Evolutionary conservation across 1,140 invertebrate species (phyloP).

Genomic region (Drosophila parvula): DNA sequence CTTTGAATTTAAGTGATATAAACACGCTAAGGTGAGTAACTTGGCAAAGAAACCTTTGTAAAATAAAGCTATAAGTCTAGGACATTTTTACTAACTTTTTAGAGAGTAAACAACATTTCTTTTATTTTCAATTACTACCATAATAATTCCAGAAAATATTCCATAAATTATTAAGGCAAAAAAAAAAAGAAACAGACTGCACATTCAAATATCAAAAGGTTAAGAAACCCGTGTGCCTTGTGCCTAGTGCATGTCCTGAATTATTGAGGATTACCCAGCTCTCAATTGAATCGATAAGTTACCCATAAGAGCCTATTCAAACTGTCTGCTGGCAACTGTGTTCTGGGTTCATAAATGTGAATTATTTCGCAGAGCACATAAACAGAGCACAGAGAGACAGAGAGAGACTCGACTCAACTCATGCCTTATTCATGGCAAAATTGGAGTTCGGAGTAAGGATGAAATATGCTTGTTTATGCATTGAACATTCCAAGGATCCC

Average conservation of each 20-base stretch:
- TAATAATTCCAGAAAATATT: neutral
- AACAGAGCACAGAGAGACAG: slow-evolving; percentile 1
- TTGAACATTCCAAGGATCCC: slow-evolving; percentile 21
- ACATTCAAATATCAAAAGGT: neutral
- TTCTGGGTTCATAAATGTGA: slow-evolving; percentile 23
- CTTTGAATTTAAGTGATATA: neutral
- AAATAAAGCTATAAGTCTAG: too few species aligned
- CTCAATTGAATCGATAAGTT: slow-evolving; percentile 28
- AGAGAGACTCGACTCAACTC: neutral
- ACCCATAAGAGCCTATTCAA: slow-evolving; percentile 28
- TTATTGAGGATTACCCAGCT: slow-evolving; percentile 18
- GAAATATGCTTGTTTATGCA: slow-evolving; percentile 37
- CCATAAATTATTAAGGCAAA: neutral
- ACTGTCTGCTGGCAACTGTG: slow-evolving; percentile 11
- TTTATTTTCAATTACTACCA: neutral
- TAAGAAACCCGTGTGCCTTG: neutral
- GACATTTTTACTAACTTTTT: too few species aligned
- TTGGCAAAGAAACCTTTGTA: too few species aligned
- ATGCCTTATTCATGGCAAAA: slow-evolving; percentile 41
- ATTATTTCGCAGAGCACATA: slow-evolving; percentile 17
- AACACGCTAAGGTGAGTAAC: too few species aligned
- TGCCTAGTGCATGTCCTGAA: slow-evolving; percentile 13
- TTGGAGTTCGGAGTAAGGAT: slow-evolving; percentile 22
- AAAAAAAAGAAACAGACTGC: neutral
- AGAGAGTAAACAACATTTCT: too few species aligned